A percentile compares a stretch with the other conserved stretches of the same genome.
phyloP scores from a whole-genome alignment of 2,888 invertebrate species.

The Deilephila elpenor region DNA sequence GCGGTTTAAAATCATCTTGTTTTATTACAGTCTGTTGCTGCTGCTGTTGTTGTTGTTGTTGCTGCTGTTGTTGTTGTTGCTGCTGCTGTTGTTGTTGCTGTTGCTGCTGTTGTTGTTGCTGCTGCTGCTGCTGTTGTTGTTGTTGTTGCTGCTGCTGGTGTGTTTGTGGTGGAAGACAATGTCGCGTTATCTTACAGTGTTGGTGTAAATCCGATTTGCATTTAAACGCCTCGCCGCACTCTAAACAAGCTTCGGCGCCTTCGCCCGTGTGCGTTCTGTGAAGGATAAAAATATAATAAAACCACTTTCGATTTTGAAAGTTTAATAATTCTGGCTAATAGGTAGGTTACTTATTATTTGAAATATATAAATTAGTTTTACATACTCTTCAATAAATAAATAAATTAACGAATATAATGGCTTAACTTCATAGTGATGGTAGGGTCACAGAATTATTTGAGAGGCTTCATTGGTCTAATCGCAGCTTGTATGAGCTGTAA shows the following conservation, averaged over 20 bases:
- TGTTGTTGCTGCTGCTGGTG: conserved; percentile 71
- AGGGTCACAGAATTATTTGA: no score
- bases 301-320: no score
- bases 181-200: conserved; percentile 86
- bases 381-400: no score
- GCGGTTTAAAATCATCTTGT: conserved; percentile 80
- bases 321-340: no score
- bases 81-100: conserved; percentile 66
- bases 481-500: no score
- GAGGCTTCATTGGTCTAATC: no score
- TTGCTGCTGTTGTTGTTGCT: conserved; percentile 66
- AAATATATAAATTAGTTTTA: no score
- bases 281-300: conserved; percentile 34
- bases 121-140: conserved; percentile 60
- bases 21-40: conserved; percentile 81
- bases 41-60: conserved; percentile 67
- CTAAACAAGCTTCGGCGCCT: conserved; percentile 89
- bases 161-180: conserved; percentile 59
- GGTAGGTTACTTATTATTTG: no score
- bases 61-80: conserved; percentile 59
- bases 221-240: conserved; percentile 91
- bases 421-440: no score
- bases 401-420: no score
- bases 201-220: conserved; percentile 88
- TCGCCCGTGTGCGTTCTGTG: conserved; percentile 89